Percentiles rank a stretch among this genome's conserved stretches.
Conservation (phyloP, 2,797 vertebrate genomes). For the Poecilia velifera region DNA sequence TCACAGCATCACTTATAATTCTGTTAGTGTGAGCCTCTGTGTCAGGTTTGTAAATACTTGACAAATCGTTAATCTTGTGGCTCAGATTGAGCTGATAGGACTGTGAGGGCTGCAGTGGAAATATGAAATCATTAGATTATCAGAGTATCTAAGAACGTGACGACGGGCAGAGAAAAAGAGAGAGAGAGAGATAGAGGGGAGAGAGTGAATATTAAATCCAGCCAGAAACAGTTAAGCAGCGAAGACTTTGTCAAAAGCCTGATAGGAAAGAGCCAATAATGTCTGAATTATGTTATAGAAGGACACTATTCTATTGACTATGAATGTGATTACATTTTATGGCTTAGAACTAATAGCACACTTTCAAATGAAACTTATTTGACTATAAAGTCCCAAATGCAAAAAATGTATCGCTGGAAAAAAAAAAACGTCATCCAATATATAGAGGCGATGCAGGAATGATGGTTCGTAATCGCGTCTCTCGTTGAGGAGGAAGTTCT, state of each 20-base stretch:
- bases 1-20: conserved; percentile 58
- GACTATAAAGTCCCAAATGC: conserved; percentile 64
- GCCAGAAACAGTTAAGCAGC: conserved; percentile 54
- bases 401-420: conserved; percentile 50
- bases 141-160: conserved; percentile 41
- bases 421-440: conserved; percentile 44
- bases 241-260: conserved; percentile 47
- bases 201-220: conserved; percentile 57
- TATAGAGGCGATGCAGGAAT: conserved; percentile 41
- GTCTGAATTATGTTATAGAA: conserved; percentile 68
- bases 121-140: conserved; percentile 64
- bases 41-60: conserved; percentile 69
- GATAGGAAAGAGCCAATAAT: conserved; percentile 66
- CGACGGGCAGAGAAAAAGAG: conserved; percentile 4
- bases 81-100: conserved; percentile 63
- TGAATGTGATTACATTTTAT: conserved; percentile 72
- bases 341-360: conserved; percentile 64
- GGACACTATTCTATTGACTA: conserved; percentile 65
- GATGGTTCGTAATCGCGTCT: conserved; percentile 56
- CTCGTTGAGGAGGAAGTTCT: conserved; percentile 39
- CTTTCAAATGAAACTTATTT: conserved; percentile 69
- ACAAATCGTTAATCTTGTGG: conserved; percentile 70
- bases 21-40: conserved; percentile 32
- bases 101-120: conserved; percentile 30
- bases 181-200: not conserved